Evolutionary conservation across 2,797 vertebrate genomes (phyloP).

Genomic region (Anabacerthia variegaticeps): DNA sequence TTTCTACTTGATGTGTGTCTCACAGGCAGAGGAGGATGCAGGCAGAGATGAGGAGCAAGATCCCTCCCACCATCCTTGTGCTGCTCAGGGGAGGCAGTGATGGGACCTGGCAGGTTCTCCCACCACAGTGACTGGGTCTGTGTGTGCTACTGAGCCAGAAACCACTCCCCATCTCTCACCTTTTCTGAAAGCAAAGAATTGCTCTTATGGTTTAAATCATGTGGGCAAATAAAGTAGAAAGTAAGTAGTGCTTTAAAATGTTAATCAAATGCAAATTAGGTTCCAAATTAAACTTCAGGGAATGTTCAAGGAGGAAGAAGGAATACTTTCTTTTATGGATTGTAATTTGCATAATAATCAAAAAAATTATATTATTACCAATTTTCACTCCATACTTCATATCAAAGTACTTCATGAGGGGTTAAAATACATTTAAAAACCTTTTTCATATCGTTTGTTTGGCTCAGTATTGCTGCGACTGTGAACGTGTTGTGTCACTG

Average conservation of each 20-base stretch:
- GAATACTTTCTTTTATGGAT: neutral
- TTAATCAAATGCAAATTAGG: constrained; percentile 1
- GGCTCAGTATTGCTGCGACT: neutral
- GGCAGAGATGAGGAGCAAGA: neutral
- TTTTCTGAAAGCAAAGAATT: neutral
- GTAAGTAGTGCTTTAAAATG: constrained; percentile 7
- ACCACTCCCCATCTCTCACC: neutral
- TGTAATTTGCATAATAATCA: neutral
- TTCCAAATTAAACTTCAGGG: constrained; percentile 6
- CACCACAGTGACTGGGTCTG: neutral
- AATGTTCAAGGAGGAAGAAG: neutral
- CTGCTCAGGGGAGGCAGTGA: neutral
- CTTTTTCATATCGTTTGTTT: neutral
- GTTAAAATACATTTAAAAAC: neutral
- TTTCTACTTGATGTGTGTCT: neutral
- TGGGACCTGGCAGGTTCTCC: neutral
- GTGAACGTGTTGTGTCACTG: neutral
- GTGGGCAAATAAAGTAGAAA: constrained; percentile 7
- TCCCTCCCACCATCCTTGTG: neutral
- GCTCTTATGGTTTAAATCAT: neutral
- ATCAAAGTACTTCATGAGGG: neutral
- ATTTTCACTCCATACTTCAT: neutral
- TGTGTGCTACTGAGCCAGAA: neutral
- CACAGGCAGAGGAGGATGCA: neutral
- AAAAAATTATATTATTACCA: neutral